phyloP scores from a whole-genome alignment of 1,140 invertebrate species.

The Littorina saxatilis region DNA sequence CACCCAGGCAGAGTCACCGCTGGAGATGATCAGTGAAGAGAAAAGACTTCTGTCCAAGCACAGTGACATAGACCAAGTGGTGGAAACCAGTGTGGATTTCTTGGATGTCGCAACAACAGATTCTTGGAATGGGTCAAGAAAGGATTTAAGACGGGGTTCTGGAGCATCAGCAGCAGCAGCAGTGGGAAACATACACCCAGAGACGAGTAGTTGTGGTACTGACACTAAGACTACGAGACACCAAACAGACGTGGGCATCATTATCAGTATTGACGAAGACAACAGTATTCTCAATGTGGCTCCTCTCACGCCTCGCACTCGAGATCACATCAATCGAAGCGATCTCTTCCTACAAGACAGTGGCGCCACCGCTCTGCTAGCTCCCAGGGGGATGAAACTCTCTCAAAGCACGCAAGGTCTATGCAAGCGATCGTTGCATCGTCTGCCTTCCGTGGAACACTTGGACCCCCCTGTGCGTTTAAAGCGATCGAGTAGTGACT shows the following conservation, averaged over 20 bases:
- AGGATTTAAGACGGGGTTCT: too few relatives aligned
- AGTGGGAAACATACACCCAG: not conserved
- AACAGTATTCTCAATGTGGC: constrained; percentile 42
- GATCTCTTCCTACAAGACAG: constrained; percentile 34
- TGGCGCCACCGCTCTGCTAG: not conserved
- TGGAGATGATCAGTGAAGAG: constrained; percentile 35
- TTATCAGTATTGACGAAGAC: constrained; percentile 40
- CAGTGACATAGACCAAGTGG: not conserved
- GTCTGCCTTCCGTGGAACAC: constrained; percentile 49
- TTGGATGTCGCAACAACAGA: not conserved
- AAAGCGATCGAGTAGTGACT: constrained; percentile 34
- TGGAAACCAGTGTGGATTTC: not conserved
- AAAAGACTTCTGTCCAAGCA: constrained; percentile 22
- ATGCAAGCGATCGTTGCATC: constrained; percentile 17
- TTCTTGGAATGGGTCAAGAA: too few relatives aligned
- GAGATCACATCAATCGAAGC: constrained; percentile 40
- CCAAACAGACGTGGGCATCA: constrained; percentile 31
- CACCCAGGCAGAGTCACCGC: not conserved
- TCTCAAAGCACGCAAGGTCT: constrained; percentile 38
- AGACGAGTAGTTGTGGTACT: not conserved
- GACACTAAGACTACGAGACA: not conserved
- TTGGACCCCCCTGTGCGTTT: constrained; percentile 43
- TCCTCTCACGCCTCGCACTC: constrained; percentile 46
- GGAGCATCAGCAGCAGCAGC: not conserved
- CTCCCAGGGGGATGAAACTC: not conserved